Evolutionary conservation across 2,888 invertebrate species (phyloP).

Genomic region (Drosophila heteroneura): DNA sequence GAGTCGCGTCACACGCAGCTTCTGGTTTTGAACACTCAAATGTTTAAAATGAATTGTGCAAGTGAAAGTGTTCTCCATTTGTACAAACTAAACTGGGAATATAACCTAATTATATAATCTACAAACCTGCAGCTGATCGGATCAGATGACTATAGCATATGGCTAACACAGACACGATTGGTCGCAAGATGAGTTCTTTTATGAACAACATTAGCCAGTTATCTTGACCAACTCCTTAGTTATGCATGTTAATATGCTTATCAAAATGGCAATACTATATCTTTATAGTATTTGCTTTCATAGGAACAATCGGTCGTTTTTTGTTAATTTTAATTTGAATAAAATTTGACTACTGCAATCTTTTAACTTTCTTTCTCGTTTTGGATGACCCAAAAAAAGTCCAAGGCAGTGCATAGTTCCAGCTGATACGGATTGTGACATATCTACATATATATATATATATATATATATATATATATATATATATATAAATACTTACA

Average conservation of each 20-base stretch:
- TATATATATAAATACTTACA: no score
- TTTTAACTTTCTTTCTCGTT: no score
- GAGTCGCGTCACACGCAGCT: neutral
- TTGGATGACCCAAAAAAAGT: no score
- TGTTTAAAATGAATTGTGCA: neutral
- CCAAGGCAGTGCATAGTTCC: no score
- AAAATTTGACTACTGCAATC: neutral
- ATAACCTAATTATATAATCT: neutral
- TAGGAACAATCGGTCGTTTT: neutral
- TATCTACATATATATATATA: no score
- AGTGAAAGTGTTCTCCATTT: neutral
- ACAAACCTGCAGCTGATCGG: neutral
- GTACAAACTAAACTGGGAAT: neutral
- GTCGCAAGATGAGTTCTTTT: fast-evolving
- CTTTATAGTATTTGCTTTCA: neutral
- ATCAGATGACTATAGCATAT: neutral
- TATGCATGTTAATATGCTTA: neutral
- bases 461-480: no score
- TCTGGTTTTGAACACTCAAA: neutral
- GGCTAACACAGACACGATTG: neutral
- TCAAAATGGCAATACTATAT: neutral
- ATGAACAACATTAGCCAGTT: neutral
- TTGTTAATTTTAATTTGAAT: neutral
- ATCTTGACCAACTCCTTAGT: neutral
- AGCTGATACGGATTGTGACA: no score